A percentile compares a stretch with the other conserved stretches of the same genome.
These are phyloP conservation scores for Monodelphis domestica DNA, from an alignment of 2,797 vertebrate species.

Conservation along the genomic window DNA sequence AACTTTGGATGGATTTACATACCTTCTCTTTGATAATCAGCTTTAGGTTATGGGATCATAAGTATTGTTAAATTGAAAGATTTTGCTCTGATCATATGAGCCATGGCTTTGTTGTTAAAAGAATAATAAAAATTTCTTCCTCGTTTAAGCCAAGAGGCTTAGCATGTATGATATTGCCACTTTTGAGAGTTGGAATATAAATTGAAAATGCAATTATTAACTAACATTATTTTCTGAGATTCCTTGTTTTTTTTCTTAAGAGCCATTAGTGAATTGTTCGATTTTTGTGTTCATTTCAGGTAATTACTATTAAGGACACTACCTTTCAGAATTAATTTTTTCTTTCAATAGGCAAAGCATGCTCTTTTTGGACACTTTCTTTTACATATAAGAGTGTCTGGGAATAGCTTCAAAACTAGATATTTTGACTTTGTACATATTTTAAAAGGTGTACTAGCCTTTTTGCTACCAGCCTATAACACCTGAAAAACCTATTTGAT, in stretches of 20 bases:
- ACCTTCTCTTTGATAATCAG: slow-evolving; percentile 12
- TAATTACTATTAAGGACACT: slow-evolving; percentile 5
- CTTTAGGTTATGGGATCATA: background rate
- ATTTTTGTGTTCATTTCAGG: background rate
- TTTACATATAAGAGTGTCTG: background rate
- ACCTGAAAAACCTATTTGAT: slow-evolving; percentile 24
- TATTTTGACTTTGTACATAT: slow-evolving; percentile 4
- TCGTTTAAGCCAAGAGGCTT: background rate
- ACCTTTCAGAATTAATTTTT: background rate
- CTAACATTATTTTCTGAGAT: background rate
- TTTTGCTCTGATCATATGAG: slow-evolving; percentile 27
- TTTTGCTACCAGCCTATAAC: background rate
- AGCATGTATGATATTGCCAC: background rate
- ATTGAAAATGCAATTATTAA: background rate
- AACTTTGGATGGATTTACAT: slow-evolving; percentile 39
- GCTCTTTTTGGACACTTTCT: background rate
- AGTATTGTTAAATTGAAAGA: slow-evolving; percentile 1
- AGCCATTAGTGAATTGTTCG: background rate
- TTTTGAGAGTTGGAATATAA: background rate
- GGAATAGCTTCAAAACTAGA: background rate
- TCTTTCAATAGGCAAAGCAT: slow-evolving; percentile 2
- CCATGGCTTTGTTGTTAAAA: slow-evolving; percentile 50
- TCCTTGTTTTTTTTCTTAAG: background rate
- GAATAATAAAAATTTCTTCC: slow-evolving; percentile 6
- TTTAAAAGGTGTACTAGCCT: slow-evolving; percentile 10